Evolutionary conservation across 2,888 invertebrate species (phyloP), one percentile per base, ranked within the genome.

Genomic region (Andrena praecox): DNA sequence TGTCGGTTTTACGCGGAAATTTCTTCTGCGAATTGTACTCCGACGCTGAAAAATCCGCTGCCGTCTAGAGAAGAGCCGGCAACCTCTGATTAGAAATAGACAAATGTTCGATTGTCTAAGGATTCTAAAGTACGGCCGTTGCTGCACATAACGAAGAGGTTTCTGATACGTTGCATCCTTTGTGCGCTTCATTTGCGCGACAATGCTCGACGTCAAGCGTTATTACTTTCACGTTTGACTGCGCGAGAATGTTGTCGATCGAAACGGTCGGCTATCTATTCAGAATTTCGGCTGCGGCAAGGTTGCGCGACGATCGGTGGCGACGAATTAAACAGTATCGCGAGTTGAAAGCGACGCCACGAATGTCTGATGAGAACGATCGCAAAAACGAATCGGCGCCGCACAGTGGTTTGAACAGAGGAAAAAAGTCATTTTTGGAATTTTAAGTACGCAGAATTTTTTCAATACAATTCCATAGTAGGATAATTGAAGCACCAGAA

Each of bases 291-390:
- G n/a, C 20, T 20, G 20, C 27, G n/a, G 8, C 54, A 10, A n/a
- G 20, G 20, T 20, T 0, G 20, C 20, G 20, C 20, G 20, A 20
- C 20, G 20, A 20, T 20, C 20, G 20, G 20, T n/a, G 52, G 24
- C 10, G 1, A n/a, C n/a, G 6, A 33, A 24, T 33, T 29, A 6
- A 35, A 31, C 70, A 35, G 16, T 48, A 31, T 33, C 56, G 42
- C 71, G 24, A n/a, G 42, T 16, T 54, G 52, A 35, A 66, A 33
- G 42, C 62, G 70, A 35, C n/a, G 29, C 27, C 29, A 70, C 62
- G 62, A 16, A 35, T 29, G 70, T 70, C 70, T 77, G 79, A 69
- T 66, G 78, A 24, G 64, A 69, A 69, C 56, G 63, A 60, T 77
- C 64, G 56, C 20, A 59, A 52, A 64, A 77, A 64, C 59, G 64